Evolutionary conservation across 2,797 vertebrate species (phyloP).

Genomic region (Anguilla anguilla): DNA sequence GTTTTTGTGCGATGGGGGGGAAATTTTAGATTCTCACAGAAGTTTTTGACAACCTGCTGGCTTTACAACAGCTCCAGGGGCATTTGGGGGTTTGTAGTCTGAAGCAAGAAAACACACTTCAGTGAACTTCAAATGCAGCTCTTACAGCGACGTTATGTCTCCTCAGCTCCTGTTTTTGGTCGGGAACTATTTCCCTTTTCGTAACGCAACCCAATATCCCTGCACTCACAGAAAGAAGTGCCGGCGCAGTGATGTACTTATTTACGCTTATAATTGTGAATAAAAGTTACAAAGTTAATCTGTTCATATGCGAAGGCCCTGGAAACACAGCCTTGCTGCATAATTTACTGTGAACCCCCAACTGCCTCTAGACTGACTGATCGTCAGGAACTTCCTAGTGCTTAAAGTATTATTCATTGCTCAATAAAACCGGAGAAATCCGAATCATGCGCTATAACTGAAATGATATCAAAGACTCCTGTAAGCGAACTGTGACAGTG

Average conservation of each 20-base stretch:
- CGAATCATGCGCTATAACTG: too few relatives aligned
- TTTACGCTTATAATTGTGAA: background rate
- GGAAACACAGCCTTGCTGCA: background rate
- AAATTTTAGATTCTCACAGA: background rate
- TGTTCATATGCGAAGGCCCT: background rate
- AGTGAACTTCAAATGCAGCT: background rate
- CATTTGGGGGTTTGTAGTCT: too few relatives aligned
- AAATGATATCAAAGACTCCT: too few relatives aligned
- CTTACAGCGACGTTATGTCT: background rate
- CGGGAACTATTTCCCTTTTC: background rate
- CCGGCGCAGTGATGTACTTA: background rate
- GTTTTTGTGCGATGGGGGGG: background rate
- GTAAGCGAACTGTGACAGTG: slow-evolving; percentile 58
- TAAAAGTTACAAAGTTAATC: background rate
- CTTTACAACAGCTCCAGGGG: background rate
- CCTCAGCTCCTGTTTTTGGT: background rate
- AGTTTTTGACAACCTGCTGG: background rate
- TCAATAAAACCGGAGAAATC: too few relatives aligned
- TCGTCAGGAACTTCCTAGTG: too few relatives aligned
- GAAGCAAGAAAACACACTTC: too few relatives aligned
- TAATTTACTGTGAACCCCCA: background rate
- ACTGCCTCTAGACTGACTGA: too few relatives aligned
- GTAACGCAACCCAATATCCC: background rate
- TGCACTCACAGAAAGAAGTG: background rate
- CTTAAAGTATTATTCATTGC: too few relatives aligned